Percentiles rank a stretch among this genome's conserved stretches.
Conservation (phyloP, 1,140 invertebrate genomes). For the Diprion similis region DNA sequence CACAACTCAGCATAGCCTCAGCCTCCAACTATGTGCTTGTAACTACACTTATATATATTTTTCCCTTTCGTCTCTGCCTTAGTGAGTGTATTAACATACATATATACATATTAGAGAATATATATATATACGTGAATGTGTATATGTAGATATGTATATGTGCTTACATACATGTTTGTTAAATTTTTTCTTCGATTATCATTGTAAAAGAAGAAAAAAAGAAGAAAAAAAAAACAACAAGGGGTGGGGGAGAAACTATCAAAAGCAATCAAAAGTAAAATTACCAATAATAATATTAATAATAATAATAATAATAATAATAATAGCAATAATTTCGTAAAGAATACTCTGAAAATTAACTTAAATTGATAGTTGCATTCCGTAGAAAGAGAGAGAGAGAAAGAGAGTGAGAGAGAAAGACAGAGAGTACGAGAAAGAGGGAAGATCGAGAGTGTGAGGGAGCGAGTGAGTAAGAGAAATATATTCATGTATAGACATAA, state of each 20-base stretch:
- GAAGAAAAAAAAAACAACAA: background rate
- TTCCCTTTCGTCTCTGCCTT: background rate
- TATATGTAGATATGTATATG: slow-evolving; percentile 31
- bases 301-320: too few species aligned
- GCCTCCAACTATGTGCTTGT: slow-evolving; percentile 30
- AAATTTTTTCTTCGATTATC: slow-evolving; percentile 3
- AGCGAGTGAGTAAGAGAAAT: background rate
- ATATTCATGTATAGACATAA: slow-evolving; percentile 2
- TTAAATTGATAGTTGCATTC: background rate
- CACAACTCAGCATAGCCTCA: slow-evolving; percentile 38
- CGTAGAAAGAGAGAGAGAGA: background rate
- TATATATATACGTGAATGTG: slow-evolving; percentile 14
- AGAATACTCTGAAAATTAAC: background rate
- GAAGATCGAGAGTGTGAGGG: too few species aligned
- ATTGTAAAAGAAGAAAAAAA: slow-evolving; percentile 8
- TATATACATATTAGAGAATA: background rate
- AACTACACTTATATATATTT: slow-evolving; percentile 7
- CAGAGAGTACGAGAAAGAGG: background rate
- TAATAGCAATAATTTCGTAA: background rate
- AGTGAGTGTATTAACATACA: slow-evolving; percentile 10
- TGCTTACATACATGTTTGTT: slow-evolving; percentile 18
- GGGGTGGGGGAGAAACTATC: slow-evolving; percentile 10
- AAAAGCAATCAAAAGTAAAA: slow-evolving; percentile 18
- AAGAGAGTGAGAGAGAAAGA: background rate
- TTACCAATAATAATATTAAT: background rate